These are phyloP conservation scores for Trissolcus brochymenae DNA, from an alignment of 2,888 invertebrate species.

Conservation along the genomic window DNA sequence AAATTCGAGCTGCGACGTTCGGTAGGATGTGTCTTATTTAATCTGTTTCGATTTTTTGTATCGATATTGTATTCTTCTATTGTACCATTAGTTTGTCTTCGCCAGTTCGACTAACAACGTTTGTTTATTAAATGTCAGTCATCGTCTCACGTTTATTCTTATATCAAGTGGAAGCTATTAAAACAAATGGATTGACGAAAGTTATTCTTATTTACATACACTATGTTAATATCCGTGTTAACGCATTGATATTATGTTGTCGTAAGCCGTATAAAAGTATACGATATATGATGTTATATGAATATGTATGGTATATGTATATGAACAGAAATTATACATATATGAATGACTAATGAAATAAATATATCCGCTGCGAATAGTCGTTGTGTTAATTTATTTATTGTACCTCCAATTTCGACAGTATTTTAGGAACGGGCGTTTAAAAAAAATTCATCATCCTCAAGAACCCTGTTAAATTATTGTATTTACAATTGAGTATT, in stretches of 20 bases:
- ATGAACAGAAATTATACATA: slow-evolving; percentile 60
- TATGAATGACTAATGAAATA: slow-evolving; percentile 68
- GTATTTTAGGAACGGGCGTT: no score
- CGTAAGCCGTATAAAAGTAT: slow-evolving; percentile 64
- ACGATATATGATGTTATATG: slow-evolving; percentile 50
- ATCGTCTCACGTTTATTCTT: slow-evolving; percentile 50
- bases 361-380: slow-evolving; percentile 68
- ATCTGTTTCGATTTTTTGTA: slow-evolving; percentile 35
- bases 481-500: slow-evolving; percentile 37
- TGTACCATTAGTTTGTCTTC: slow-evolving; percentile 40
- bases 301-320: slow-evolving; percentile 60
- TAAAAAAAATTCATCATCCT: no score
- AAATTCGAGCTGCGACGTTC: slow-evolving; percentile 69
- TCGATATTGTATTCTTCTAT: slow-evolving; percentile 9
- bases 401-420: neutral
- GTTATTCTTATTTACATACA: slow-evolving; percentile 52
- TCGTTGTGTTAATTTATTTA: neutral
- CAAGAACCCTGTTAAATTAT: slow-evolving; percentile 9
- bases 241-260: slow-evolving; percentile 69
- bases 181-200: slow-evolving; percentile 17
- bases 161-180: slow-evolving; percentile 8
- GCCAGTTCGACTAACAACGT: slow-evolving; percentile 63
- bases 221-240: slow-evolving; percentile 65
- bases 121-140: slow-evolving; percentile 71
- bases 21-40: slow-evolving; percentile 27